These are phyloP conservation scores for Spermophilus dauricus DNA, from an alignment of 2,113 vertebrate species.

Conservation along the genomic window DNA sequence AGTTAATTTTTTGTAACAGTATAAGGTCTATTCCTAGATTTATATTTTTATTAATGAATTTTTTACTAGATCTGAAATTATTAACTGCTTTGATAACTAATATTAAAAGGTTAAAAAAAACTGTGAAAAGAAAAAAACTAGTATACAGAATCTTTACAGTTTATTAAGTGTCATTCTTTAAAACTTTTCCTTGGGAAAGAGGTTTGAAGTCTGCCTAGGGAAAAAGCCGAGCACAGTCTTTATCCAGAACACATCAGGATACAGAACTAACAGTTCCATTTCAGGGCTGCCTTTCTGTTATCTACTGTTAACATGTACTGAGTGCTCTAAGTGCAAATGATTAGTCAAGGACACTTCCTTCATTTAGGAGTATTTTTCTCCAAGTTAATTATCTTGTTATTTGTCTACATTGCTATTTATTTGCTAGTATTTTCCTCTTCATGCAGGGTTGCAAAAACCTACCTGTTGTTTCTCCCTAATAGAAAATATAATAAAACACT, in stretches of 20 bases:
- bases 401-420: conserved; percentile 3
- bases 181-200: not conserved
- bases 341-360: conserved; percentile 22
- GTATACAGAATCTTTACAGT: not conserved
- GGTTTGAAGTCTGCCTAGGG: not conserved
- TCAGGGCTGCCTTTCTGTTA: not conserved
- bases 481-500: not conserved
- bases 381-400: not conserved
- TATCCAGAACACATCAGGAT: not conserved
- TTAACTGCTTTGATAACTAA: conserved; percentile 1
- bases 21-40: not conserved
- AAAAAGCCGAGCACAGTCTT: not conserved
- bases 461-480: not conserved
- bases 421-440: not conserved
- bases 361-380: not conserved
- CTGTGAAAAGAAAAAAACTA: not conserved
- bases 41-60: conserved; percentile 41
- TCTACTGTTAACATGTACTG: not conserved
- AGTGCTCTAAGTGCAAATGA: not conserved
- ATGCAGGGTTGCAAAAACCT: conserved; percentile 21
- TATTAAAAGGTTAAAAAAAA: conserved; percentile 14
- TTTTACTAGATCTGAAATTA: conserved; percentile 22
- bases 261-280: not conserved
- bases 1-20: conserved; percentile 25
- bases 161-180: not conserved